phyloP scores from a whole-genome alignment of 2,113 vertebrate genomes.

The Capricornis sumatraensis region DNA sequence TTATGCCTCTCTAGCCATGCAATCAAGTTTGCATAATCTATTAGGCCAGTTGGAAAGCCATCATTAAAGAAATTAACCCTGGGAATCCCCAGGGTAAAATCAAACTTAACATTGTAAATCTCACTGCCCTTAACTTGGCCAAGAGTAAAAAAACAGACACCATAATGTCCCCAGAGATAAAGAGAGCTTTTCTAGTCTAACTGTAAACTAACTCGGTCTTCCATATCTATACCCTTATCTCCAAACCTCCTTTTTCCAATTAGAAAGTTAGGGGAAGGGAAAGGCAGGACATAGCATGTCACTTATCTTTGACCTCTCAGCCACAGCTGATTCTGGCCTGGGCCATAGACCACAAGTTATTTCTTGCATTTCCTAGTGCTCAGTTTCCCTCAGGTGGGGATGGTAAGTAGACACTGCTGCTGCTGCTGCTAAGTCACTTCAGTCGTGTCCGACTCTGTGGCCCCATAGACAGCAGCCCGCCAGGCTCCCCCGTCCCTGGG shows the following conservation, averaged over 20 bases:
- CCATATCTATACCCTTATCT: neutral
- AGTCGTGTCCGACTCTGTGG: fast-evolving
- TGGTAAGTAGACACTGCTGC: neutral
- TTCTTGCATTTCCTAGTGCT: neutral
- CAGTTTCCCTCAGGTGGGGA: neutral
- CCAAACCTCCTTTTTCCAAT: neutral
- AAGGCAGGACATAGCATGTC: neutral
- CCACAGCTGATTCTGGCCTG: neutral
- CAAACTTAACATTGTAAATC: neutral
- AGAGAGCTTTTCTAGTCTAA: neutral
- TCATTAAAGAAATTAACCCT: neutral
- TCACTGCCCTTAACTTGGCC: neutral
- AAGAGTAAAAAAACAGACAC: neutral
- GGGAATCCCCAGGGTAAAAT: neutral
- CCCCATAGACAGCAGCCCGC: too few species aligned
- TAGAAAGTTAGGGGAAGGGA: neutral
- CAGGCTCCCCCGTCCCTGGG: too few species aligned
- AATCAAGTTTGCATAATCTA: neutral
- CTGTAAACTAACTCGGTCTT: neutral
- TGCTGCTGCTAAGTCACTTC: too few species aligned
- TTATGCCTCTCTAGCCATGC: neutral
- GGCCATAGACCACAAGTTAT: neutral
- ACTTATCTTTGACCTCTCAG: neutral
- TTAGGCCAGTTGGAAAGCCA: neutral
- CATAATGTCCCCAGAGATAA: neutral